phyloP scores from a whole-genome alignment of 2,797 vertebrate species.

The Poecilia wingei region DNA sequence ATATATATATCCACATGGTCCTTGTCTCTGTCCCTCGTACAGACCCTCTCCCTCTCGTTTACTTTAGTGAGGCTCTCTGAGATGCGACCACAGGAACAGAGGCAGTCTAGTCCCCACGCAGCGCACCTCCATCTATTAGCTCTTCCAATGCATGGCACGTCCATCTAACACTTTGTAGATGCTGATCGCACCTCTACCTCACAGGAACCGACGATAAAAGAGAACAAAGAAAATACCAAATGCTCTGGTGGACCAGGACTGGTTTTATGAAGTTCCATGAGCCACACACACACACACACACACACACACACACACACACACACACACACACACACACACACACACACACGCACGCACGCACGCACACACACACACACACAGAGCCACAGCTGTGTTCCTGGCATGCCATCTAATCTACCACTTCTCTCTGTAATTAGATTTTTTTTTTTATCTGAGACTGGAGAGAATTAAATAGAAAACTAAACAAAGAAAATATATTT shows the following conservation, averaged over 20 bases:
- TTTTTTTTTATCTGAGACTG: neutral
- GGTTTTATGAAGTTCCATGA: conserved; percentile 13
- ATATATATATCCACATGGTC: conserved; percentile 43
- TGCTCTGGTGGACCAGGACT: conserved; percentile 58
- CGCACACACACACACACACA: too few relatives aligned
- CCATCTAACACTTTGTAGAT: conserved; percentile 60
- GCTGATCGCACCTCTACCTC: conserved; percentile 58
- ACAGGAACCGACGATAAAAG: conserved; percentile 69
- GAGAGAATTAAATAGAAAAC: neutral
- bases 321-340: too few relatives aligned
- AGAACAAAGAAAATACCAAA: conserved; percentile 75
- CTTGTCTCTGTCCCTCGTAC: conserved; percentile 60
- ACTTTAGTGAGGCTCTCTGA: conserved; percentile 64
- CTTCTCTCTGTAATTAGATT: neutral
- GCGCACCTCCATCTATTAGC: conserved; percentile 63
- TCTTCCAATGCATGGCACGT: conserved; percentile 67
- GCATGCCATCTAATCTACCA: neutral
- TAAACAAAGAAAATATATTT: neutral
- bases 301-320: too few relatives aligned
- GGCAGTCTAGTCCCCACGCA: conserved; percentile 51
- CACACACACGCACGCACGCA: too few relatives aligned
- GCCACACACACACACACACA: neutral
- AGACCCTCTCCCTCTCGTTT: conserved; percentile 49
- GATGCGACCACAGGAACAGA: conserved; percentile 46
- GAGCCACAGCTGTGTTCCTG: neutral